phyloP scores from a whole-genome alignment of 2,113 vertebrate species.

The Delphinapterus leucas region DNA sequence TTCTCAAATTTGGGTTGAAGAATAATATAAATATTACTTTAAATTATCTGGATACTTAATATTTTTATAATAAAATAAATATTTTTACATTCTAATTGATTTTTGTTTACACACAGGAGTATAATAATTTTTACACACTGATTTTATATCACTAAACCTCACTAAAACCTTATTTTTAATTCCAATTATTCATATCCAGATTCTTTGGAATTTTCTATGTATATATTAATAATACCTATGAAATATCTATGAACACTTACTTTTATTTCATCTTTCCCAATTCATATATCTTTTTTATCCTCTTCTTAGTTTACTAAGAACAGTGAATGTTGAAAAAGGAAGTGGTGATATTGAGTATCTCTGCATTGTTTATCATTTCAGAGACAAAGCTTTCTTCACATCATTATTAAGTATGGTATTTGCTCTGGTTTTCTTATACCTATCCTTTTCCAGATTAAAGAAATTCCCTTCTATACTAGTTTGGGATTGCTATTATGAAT shows the following conservation, averaged over 20 bases:
- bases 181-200: background rate
- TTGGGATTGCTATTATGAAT: background rate
- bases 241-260: background rate
- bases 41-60: background rate
- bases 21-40: background rate
- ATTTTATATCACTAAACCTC: background rate
- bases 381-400: background rate
- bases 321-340: background rate
- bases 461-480: background rate
- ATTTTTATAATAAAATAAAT: background rate
- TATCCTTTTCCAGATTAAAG: background rate
- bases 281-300: background rate
- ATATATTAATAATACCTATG: background rate
- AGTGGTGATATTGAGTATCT: accelerated
- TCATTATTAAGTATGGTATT: background rate
- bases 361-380: background rate
- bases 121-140: background rate
- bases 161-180: background rate
- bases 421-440: background rate
- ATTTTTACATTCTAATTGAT: background rate
- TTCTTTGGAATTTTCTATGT: background rate
- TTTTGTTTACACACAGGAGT: background rate
- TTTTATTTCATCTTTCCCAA: background rate
- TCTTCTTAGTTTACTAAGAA: background rate
- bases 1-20: background rate